phyloP scores from a whole-genome alignment of 2,797 vertebrate species.

The Lepidocolaptes lacrymiger region DNA sequence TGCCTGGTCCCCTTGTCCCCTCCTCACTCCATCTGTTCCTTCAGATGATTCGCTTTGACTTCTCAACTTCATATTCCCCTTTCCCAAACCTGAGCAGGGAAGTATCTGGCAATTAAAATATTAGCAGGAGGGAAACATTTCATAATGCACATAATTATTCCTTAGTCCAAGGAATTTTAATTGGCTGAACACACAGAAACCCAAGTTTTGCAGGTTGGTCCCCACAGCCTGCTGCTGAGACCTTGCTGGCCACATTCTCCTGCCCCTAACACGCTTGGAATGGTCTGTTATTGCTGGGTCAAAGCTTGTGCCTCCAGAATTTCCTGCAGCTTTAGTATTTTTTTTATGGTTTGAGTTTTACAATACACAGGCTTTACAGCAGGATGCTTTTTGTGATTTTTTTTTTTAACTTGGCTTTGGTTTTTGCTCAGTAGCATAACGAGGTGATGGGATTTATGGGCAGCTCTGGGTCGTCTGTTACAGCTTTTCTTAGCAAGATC shows the following conservation, averaged over 20 bases:
- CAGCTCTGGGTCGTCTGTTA: background rate
- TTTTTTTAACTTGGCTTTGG: background rate
- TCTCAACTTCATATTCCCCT: constrained; percentile 19
- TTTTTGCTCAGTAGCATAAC: background rate
- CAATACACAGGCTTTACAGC: background rate
- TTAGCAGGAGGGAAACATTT: constrained; percentile 21
- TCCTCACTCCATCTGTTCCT: constrained; percentile 33
- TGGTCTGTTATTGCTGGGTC: background rate
- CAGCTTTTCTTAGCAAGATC: constrained; percentile 44
- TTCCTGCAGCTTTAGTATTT: constrained; percentile 19
- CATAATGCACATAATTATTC: constrained; percentile 36
- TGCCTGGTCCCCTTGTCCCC: background rate
- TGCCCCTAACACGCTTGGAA: fast-evolving
- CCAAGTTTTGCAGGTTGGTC: background rate
- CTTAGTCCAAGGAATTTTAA: constrained; percentile 36
- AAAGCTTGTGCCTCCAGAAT: background rate
- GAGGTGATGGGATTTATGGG: background rate
- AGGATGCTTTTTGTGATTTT: background rate
- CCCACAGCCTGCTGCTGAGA: background rate
- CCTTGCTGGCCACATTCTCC: background rate
- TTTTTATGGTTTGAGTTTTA: constrained; percentile 33
- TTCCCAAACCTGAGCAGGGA: background rate
- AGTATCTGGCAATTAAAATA: constrained; percentile 57
- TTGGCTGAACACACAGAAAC: background rate
- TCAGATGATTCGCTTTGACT: background rate